phyloP scores from a whole-genome alignment of 2,888 invertebrate genomes.

The Macrosoma leucophasiata region DNA sequence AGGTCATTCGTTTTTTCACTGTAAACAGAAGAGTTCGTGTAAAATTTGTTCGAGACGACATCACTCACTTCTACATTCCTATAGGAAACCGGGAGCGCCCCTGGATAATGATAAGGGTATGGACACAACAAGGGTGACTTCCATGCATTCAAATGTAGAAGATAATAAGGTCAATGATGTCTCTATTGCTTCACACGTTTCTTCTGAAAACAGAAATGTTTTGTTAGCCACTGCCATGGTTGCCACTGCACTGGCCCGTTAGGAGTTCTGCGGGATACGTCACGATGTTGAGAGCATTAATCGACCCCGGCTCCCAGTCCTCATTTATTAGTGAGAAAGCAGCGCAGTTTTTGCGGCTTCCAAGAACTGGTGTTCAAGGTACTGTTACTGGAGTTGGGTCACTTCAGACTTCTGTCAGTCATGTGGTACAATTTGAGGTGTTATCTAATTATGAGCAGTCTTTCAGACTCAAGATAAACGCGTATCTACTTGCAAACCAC shows the following conservation, averaged over 20 bases:
- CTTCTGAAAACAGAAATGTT: conserved; percentile 9
- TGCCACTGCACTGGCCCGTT: too few relatives aligned
- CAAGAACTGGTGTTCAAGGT: conserved; percentile 12
- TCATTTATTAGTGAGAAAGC: conserved; percentile 16
- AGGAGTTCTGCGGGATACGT: conserved; percentile 3
- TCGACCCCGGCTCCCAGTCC: conserved; percentile 21
- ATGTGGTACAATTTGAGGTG: conserved; percentile 13
- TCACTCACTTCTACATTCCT: conserved; percentile 20
- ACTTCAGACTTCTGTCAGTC: conserved; percentile 7
- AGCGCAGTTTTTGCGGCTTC: conserved; percentile 15
- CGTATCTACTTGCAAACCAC: conserved; percentile 13
- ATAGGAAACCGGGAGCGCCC: conserved; percentile 8
- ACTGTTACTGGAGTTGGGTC: conserved; percentile 18
- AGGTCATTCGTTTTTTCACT: conserved; percentile 16
- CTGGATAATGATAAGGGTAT: conserved; percentile 10
- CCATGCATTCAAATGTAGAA: conserved; percentile 10
- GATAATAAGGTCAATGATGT: conserved; percentile 13
- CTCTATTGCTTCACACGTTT: conserved; percentile 15
- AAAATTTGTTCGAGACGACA: conserved; percentile 18
- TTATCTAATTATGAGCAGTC: conserved; percentile 14
- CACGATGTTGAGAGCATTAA: conserved; percentile 14
- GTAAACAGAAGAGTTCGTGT: conserved; percentile 15
- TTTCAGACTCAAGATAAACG: conserved; percentile 14
- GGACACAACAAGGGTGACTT: conserved; percentile 5
- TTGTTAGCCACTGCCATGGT: conserved; percentile 22